These are phyloP conservation scores for Baronia brevicornis DNA, from an alignment of 2,888 invertebrate species.

Conservation along the genomic window DNA sequence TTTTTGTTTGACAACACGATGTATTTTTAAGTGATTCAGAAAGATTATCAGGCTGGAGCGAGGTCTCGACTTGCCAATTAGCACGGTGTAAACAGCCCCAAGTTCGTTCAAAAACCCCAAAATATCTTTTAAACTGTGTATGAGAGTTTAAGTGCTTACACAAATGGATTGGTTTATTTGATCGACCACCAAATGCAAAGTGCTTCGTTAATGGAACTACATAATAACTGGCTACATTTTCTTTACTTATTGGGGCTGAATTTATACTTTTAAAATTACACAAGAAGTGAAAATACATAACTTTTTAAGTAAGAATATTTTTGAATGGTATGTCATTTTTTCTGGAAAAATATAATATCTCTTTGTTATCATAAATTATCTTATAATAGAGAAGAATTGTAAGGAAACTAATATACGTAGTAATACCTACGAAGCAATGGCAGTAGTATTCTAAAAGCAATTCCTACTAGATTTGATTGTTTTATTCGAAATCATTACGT, in stretches of 20 bases:
- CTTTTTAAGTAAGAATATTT: too few species aligned
- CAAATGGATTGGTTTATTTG: slow-evolving; percentile 37
- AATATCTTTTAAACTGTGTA: slow-evolving; percentile 28
- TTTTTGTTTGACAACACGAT: slow-evolving; percentile 51
- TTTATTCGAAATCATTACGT: too few species aligned
- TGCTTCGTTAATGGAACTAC: slow-evolving; percentile 16
- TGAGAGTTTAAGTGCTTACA: slow-evolving; percentile 42
- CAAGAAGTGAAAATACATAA: slow-evolving; percentile 6
- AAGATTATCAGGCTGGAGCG: slow-evolving; percentile 33
- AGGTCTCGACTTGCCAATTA: slow-evolving; percentile 43
- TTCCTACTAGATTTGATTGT: too few species aligned
- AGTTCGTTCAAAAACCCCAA: slow-evolving; percentile 25
- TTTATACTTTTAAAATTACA: slow-evolving; percentile 9
- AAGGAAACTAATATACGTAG: too few species aligned
- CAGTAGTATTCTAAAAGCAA: too few species aligned
- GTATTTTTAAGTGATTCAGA: slow-evolving; percentile 57
- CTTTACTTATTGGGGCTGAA: slow-evolving; percentile 12
- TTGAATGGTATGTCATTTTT: too few species aligned
- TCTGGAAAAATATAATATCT: too few species aligned
- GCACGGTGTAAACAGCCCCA: slow-evolving; percentile 27
- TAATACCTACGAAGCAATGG: too few species aligned
- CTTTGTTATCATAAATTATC: too few species aligned
- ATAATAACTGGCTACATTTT: slow-evolving; percentile 16
- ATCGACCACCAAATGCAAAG: slow-evolving; percentile 30
- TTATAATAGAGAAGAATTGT: too few species aligned